phyloP scores from a whole-genome alignment of 1,140 invertebrate genomes.

The Drosophila trapezifrons region DNA sequence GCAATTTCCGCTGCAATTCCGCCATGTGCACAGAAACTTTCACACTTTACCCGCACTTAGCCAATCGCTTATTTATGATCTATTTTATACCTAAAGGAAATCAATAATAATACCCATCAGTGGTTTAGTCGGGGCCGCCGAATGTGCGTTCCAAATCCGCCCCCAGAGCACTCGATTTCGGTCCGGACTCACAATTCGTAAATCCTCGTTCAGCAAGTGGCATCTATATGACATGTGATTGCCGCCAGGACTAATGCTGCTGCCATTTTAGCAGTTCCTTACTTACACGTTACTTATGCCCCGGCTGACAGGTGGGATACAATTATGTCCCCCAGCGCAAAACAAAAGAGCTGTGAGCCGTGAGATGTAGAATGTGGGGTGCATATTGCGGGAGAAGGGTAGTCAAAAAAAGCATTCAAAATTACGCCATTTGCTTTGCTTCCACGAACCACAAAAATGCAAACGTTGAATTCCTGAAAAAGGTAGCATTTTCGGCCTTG shows the following conservation, averaged over 20 bases:
- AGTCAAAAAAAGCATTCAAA: conserved; percentile 7
- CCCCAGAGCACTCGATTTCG: conserved; percentile 9
- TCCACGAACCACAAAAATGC: conserved; percentile 1
- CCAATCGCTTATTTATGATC: conserved; percentile 16
- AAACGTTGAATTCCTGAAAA: conserved; percentile 13
- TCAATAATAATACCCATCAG: conserved; percentile 35
- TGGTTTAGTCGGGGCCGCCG: background rate
- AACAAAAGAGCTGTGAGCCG: conserved; percentile 17
- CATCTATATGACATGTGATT: conserved; percentile 70
- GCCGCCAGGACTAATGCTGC: conserved; percentile 53
- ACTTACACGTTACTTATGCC: conserved; percentile 28
- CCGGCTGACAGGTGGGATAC: conserved; percentile 40
- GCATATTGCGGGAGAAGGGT: background rate
- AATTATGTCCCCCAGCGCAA: conserved; percentile 3
- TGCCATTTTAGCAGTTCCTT: conserved; percentile 52
- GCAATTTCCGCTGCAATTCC: conserved; percentile 49
- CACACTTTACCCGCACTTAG: background rate
- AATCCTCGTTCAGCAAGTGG: conserved; percentile 59
- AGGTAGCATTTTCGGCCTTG: background rate
- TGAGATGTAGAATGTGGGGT: background rate
- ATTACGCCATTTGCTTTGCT: background rate
- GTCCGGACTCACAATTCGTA: conserved; percentile 13
- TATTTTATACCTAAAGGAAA: conserved; percentile 27
- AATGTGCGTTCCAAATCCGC: conserved; percentile 7
- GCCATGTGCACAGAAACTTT: conserved; percentile 3